Evolutionary conservation across 2,888 invertebrate species (phyloP).

Genomic region (Linyphia triangularis): DNA sequence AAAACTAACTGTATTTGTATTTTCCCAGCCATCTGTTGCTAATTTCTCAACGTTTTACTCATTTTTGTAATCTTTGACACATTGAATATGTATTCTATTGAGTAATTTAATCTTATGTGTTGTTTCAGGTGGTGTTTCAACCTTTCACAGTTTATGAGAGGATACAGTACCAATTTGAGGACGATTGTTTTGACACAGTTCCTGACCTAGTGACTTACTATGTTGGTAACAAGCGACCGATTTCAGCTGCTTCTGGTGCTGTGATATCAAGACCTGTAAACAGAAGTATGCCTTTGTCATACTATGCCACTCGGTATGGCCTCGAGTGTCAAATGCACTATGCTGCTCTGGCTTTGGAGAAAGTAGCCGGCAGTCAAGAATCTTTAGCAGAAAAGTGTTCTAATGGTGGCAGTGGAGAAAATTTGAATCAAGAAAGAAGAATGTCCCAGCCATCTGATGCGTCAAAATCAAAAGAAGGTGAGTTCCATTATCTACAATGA

Average conservation of each 20-base stretch:
- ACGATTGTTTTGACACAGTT: constrained; percentile 94
- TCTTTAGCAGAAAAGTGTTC: constrained; percentile 16
- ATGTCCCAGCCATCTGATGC: constrained; percentile 53
- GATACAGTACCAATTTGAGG: constrained; percentile 95
- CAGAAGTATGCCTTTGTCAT: constrained; percentile 85
- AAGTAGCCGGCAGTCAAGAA: constrained; percentile 62
- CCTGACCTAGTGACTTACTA: constrained; percentile 96
- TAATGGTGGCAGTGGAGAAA: constrained; percentile 26
- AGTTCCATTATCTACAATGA: no score
- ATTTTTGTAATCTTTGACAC: no score
- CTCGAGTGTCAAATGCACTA: constrained; percentile 75
- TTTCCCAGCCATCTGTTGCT: no score
- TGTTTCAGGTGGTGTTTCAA: constrained; percentile 87
- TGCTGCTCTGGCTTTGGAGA: constrained; percentile 72
- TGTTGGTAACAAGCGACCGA: constrained; percentile 92
- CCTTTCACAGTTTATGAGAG: constrained; percentile 95
- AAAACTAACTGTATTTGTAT: no score
- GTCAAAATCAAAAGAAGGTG: constrained; percentile 44
- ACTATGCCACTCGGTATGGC: constrained; percentile 85
- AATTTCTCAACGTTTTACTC: no score
- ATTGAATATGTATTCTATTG: no score
- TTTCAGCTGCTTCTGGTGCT: constrained; percentile 93
- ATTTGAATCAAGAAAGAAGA: constrained; percentile 37
- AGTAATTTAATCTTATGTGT: neutral
- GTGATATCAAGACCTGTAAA: constrained; percentile 92